These are phyloP conservation scores for Bufo gargarizans DNA, from an alignment of 2,113 vertebrate genomes.

Conservation along the genomic window DNA sequence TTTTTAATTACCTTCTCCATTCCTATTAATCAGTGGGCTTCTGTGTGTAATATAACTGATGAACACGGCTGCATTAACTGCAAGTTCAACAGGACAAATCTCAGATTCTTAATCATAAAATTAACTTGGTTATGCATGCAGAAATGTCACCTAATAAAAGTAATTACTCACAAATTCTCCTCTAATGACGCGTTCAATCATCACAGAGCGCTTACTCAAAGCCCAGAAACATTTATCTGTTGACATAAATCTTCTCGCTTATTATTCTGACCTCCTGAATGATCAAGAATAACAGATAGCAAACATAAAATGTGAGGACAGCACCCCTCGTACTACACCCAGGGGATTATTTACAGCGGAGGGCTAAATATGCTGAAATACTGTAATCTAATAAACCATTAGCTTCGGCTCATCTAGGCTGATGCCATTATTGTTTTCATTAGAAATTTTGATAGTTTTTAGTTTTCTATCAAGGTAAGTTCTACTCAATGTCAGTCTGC, in stretches of 20 bases:
- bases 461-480: not conserved
- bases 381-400: not conserved
- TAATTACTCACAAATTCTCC: slow-evolving; percentile 57
- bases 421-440: not conserved
- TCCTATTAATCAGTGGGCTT: slow-evolving; percentile 46
- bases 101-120: slow-evolving; percentile 52
- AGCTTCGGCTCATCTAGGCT: not conserved
- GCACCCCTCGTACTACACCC: not conserved
- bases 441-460: not conserved
- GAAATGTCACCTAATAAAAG: slow-evolving; percentile 58
- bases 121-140: slow-evolving; percentile 58
- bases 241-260: slow-evolving; percentile 49
- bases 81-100: slow-evolving; percentile 53
- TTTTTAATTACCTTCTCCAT: slow-evolving; percentile 33
- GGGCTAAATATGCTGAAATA: not conserved
- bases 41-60: slow-evolving; percentile 25
- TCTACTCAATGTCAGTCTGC: slow-evolving; percentile 1
- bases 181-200: slow-evolving; percentile 54
- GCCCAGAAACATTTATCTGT: slow-evolving; percentile 54
- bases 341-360: not conserved
- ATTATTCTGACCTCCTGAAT: slow-evolving; percentile 51
- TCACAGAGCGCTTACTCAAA: slow-evolving; percentile 38
- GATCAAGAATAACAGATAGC: slow-evolving; percentile 29
- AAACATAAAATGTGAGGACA: slow-evolving; percentile 2
- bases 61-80: slow-evolving; percentile 45